Percentiles rank a stretch among this genome's conserved stretches.
Evolutionary conservation across 1,140 invertebrate species (phyloP).

Genomic region (Zaprionus vittiger): DNA sequence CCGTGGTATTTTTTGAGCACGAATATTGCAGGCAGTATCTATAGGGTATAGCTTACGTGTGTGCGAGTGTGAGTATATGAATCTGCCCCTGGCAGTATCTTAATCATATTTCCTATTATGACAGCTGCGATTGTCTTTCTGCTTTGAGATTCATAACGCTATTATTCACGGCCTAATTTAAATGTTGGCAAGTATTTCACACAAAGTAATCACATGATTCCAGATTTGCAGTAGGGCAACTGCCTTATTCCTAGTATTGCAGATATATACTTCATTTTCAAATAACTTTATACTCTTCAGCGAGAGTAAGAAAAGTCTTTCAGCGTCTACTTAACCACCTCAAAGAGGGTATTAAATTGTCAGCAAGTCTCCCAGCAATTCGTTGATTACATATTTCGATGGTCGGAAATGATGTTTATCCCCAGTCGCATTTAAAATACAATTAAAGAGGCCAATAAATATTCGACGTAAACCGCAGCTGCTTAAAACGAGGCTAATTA

Average conservation of each 20-base stretch:
- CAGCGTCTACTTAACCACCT: neutral
- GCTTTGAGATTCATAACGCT: neutral
- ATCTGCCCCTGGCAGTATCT: neutral
- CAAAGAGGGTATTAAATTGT: neutral
- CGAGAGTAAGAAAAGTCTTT: neutral
- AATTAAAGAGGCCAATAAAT: conserved; percentile 32
- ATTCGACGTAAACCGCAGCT: conserved; percentile 14
- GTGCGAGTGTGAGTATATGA: neutral
- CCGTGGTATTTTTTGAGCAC: neutral
- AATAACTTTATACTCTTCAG: neutral
- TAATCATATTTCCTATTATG: neutral
- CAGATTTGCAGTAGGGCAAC: too few species aligned
- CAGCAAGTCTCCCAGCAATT: neutral
- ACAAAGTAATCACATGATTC: neutral
- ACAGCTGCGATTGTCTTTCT: neutral
- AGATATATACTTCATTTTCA: too few species aligned
- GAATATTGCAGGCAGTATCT: conserved; percentile 1
- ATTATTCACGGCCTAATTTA: neutral
- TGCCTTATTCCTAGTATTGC: too few species aligned
- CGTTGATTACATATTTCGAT: neutral
- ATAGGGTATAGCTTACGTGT: neutral
- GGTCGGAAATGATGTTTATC: neutral
- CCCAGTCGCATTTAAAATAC: conserved; percentile 34
- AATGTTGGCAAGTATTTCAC: neutral
- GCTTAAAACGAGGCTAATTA: conserved; percentile 29